Evolutionary conservation across 2,888 invertebrate species (phyloP).

Genomic region (Drosophila atripex): DNA sequence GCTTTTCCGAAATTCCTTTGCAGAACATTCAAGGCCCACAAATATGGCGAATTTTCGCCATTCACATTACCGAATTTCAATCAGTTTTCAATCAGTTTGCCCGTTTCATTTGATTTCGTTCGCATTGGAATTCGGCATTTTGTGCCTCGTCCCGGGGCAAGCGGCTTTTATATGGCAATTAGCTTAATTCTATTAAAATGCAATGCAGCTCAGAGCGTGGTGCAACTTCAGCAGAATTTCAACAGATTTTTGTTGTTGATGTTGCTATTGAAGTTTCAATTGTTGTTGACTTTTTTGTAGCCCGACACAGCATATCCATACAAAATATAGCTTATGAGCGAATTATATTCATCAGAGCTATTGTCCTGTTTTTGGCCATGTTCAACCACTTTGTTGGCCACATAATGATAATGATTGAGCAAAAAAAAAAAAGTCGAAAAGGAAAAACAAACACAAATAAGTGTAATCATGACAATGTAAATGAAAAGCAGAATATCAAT

Average conservation of each 20-base stretch:
- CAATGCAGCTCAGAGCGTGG: conserved; percentile 27
- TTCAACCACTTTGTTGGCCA: conserved; percentile 11
- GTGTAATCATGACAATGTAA: conserved; percentile 50
- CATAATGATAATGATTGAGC: conserved; percentile 35
- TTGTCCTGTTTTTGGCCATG: conserved; percentile 9
- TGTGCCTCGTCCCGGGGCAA: conserved; percentile 6
- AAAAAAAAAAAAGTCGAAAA: conserved; percentile 5
- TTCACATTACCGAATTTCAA: conserved; percentile 41
- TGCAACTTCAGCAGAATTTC: conserved; percentile 19
- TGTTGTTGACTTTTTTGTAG: conserved; percentile 12
- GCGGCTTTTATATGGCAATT: conserved; percentile 64
- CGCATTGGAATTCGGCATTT: conserved; percentile 15
- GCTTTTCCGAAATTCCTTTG: conserved; percentile 3
- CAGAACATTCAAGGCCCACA: conserved; percentile 28
- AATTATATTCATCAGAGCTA: conserved; percentile 29
- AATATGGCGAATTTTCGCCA: conserved; percentile 26
- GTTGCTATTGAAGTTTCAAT: conserved; percentile 1
- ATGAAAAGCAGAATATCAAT: conserved; percentile 71
- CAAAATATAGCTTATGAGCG: conserved; percentile 20
- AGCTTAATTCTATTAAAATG: conserved; percentile 76
- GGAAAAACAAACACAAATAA: conserved; percentile 27
- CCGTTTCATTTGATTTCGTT: conserved; percentile 33
- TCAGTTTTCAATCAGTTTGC: conserved; percentile 63
- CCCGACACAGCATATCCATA: background rate
- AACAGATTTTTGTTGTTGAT: conserved; percentile 10